phyloP scores from a whole-genome alignment of 2,797 vertebrate genomes.

The Schizopygopsis pylzovi region DNA sequence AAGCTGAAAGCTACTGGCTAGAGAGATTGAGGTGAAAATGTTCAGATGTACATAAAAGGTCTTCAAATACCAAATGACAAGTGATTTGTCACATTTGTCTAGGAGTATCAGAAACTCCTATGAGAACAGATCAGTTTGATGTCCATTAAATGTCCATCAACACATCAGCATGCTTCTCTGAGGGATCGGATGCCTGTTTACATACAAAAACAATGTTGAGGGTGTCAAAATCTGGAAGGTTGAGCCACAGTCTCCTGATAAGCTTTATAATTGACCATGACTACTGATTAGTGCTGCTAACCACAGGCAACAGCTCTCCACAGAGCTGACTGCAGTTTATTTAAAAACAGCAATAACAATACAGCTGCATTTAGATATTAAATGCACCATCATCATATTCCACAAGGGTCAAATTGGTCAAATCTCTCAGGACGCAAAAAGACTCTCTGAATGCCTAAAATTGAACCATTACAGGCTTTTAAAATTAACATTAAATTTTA shows the following conservation, averaged over 20 bases:
- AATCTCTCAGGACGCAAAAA: neutral
- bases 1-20: neutral
- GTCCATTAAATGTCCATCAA: slow-evolving; percentile 35
- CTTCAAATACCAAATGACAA: slow-evolving; percentile 8
- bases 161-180: slow-evolving; percentile 41
- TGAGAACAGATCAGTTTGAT: slow-evolving; percentile 9
- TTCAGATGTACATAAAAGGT: slow-evolving; percentile 14
- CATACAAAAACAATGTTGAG: slow-evolving; percentile 28
- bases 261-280: slow-evolving; percentile 28
- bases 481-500: neutral
- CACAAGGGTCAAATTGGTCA: neutral
- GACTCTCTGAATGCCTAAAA: neutral
- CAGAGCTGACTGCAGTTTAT: slow-evolving; percentile 16
- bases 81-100: slow-evolving; percentile 13
- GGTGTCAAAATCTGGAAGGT: slow-evolving; percentile 37
- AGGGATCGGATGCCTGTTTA: neutral
- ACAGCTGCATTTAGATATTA: neutral
- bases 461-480: neutral
- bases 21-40: slow-evolving; percentile 10
- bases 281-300: slow-evolving; percentile 1
- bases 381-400: neutral
- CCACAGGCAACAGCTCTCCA: slow-evolving; percentile 1
- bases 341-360: neutral
- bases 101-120: neutral
- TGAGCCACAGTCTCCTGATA: slow-evolving; percentile 12